Conservation (phyloP, 2,888 invertebrate genomes). For the Pterobdella sp. region DNA sequence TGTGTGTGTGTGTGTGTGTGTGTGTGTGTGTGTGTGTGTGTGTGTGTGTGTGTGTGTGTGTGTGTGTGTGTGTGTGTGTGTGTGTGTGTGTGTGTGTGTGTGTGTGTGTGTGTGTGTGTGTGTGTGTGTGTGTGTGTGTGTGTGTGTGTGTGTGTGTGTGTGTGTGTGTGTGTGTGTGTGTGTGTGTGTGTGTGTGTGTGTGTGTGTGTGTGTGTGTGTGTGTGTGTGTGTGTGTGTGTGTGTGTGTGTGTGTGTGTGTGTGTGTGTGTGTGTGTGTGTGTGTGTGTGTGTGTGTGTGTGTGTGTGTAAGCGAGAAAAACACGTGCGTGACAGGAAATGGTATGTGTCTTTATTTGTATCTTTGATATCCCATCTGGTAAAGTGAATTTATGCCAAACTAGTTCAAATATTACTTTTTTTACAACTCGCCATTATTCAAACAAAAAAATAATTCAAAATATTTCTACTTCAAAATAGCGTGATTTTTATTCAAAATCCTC, state of each 20-base stretch:
- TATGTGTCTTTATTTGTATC: background rate
- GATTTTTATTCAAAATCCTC: too few relatives aligned
- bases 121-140: conserved; percentile 12
- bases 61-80: conserved; percentile 13
- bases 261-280: conserved; percentile 14
- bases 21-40: conserved; percentile 16
- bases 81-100: conserved; percentile 13
- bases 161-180: conserved; percentile 16
- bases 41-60: conserved; percentile 16
- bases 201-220: conserved; percentile 16
- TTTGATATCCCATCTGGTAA: background rate
- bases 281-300: conserved; percentile 14
- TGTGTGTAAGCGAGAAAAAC: conserved; percentile 4
- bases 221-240: conserved; percentile 16
- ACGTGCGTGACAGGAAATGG: background rate
- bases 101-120: conserved; percentile 16
- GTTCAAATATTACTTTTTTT: too few relatives aligned
- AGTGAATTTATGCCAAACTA: background rate
- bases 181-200: conserved; percentile 16
- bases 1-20: conserved; percentile 12
- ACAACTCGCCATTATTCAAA: background rate
- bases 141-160: conserved; percentile 16
- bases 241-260: conserved; percentile 16
- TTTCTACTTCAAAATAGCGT: background rate
- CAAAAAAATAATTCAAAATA: background rate